These are phyloP conservation scores for Cyphomyrmex costatus DNA, from an alignment of 1,140 invertebrate species.

Conservation along the genomic window DNA sequence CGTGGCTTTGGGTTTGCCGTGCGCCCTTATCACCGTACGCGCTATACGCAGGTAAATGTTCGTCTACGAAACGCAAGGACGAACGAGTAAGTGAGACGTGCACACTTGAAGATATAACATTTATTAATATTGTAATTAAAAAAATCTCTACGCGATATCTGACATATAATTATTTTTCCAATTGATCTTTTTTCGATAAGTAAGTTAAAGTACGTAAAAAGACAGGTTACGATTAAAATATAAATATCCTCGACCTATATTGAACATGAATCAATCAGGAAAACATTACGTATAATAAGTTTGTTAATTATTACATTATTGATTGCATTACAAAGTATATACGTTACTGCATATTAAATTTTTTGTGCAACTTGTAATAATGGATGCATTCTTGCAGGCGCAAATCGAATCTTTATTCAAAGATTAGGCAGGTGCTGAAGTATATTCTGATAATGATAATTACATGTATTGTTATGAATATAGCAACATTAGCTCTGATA, in stretches of 20 bases:
- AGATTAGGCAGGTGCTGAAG: constrained; percentile 68
- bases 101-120: neutral
- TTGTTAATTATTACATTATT: neutral
- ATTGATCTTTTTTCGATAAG: neutral
- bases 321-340: too few relatives aligned
- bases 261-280: neutral
- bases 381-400: constrained; percentile 70
- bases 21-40: constrained; percentile 77
- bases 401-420: constrained; percentile 70
- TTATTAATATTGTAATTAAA: neutral
- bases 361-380: neutral
- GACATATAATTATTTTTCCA: neutral
- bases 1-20: constrained; percentile 78
- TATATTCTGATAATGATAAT: constrained; percentile 73
- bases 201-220: neutral
- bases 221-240: neutral
- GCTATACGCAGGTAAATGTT: constrained; percentile 77
- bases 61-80: neutral
- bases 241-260: neutral
- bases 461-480: constrained; percentile 78
- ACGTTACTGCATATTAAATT: neutral
- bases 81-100: neutral
- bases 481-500: constrained; percentile 78
- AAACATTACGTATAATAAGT: neutral
- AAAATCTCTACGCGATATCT: neutral